phyloP scores from a whole-genome alignment of 2,113 vertebrate genomes.

The Muntiacus reevesi region DNA sequence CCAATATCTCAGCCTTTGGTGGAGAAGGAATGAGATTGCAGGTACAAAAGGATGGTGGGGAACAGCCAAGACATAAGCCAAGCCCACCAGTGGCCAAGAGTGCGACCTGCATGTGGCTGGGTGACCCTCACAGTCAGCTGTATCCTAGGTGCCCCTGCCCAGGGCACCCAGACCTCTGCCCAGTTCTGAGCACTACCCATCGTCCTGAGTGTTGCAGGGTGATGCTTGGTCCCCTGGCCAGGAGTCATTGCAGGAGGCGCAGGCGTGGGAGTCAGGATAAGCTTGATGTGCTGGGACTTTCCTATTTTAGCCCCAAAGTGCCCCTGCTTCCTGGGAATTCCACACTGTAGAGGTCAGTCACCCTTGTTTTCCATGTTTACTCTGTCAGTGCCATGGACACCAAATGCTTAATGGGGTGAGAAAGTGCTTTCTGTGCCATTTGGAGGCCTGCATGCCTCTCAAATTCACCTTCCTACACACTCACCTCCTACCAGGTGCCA shows the following conservation, averaged over 20 bases:
- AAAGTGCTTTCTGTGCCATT: background rate
- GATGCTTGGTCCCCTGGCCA: rapidly evolving
- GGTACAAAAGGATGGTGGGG: rapidly evolving
- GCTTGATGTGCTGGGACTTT: background rate
- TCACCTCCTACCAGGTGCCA: background rate
- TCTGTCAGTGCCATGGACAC: rapidly evolving
- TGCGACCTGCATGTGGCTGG: rapidly evolving
- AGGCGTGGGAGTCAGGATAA: background rate
- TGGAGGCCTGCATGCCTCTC: background rate
- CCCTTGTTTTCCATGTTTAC: too few species aligned
- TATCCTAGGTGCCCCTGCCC: background rate
- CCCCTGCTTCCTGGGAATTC: too few species aligned
- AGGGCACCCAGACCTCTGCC: rapidly evolving
- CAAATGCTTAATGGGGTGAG: background rate
- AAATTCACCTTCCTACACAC: background rate
- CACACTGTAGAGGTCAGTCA: rapidly evolving
- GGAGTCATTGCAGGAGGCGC: rapidly evolving
- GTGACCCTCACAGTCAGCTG: background rate
- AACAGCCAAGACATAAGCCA: rapidly evolving
- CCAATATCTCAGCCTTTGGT: rapidly evolving
- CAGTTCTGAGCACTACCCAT: background rate
- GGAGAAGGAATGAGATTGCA: rapidly evolving
- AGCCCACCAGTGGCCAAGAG: rapidly evolving
- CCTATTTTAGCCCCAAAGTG: background rate
- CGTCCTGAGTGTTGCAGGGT: rapidly evolving